Base-by-base conservation (phyloP, 1,140 invertebrate genomes). In the Papilio dardanus region DNA sequence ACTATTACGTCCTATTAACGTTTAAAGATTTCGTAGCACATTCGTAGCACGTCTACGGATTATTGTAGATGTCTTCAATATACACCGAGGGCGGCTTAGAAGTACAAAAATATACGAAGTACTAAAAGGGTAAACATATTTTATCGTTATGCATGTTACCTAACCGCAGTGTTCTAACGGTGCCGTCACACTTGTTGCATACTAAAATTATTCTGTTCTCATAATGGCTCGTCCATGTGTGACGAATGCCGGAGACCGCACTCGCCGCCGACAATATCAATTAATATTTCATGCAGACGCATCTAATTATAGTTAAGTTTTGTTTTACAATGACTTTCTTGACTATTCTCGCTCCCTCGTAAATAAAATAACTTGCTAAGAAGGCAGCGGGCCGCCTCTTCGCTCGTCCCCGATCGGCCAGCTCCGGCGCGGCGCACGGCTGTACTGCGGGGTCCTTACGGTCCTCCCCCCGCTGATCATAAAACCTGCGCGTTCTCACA, bases 401-500 rank as follows among this genome's bases (percentile, higher is more conserved):
- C 42, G 42, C 42, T 2, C 30, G n/a, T n/a, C n/a, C n/a, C n/a
- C n/a, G n/a, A 37, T 35, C 19, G 50, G 10, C 28, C n/a, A 62
- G 46, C 31, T 62, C 19, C n/a, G 46, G 40, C 40, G 24, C 40
- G 50, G n/a, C n/a, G n/a, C n/a, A 81, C 83, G 76, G 81, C 76
- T 82, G 81, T 86, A 85, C 84, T 82, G 77, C 81, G 78, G 81
- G 78, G 83, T 83, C 82, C 81, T 78, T 84, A 83, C 80, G 78
- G 69, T 37, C 4, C 35, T 19, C 65, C 66, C 69, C 78, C 79
- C 81, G 46, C 42, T 77, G 81, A 77, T 84, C 86, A 86, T 92
- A 91, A 91, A 91, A 90, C 83, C 84, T 85, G 79, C 82, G 75
- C 86, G 81, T 85, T 88, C 86, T 87, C 87, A 88, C 86, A 86